phyloP scores from a whole-genome alignment of 2,888 invertebrate species.

The Odiellus spinosus region DNA sequence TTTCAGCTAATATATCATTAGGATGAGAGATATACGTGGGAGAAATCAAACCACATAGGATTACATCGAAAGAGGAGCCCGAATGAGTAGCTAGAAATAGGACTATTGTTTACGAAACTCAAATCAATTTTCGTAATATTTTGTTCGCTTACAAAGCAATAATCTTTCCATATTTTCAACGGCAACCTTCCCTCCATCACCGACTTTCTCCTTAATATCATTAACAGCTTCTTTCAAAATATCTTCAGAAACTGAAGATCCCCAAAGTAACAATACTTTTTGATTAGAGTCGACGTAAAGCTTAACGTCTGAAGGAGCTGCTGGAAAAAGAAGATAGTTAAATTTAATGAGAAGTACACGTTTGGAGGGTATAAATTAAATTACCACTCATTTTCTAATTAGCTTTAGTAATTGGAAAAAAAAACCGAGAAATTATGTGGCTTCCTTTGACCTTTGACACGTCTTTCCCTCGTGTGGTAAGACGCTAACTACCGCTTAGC shows the following conservation, averaged over 20 bases:
- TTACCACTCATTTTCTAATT: neutral
- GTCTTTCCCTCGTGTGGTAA: too few species aligned
- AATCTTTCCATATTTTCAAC: constrained; percentile 45
- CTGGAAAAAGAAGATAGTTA: too few species aligned
- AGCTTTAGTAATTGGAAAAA: too few species aligned
- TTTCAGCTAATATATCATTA: constrained; percentile 36
- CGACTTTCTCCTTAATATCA: constrained; percentile 34
- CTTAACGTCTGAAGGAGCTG: constrained; percentile 1
- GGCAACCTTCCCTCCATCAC: constrained; percentile 33
- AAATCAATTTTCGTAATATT: constrained; percentile 1
- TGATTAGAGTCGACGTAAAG: constrained; percentile 23
- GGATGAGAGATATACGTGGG: constrained; percentile 35
- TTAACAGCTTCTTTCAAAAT: constrained; percentile 37
- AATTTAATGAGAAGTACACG: neutral
- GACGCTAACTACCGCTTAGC: too few species aligned
- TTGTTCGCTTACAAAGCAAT: constrained; percentile 37
- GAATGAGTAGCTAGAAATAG: constrained; percentile 37
- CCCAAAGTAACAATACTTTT: constrained; percentile 43
- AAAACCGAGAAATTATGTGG: too few species aligned
- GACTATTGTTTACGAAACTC: too few species aligned
- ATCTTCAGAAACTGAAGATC: constrained; percentile 34
- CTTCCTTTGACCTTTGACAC: too few species aligned
- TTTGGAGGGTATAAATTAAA: neutral
- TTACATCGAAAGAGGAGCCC: constrained; percentile 43
- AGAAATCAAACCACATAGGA: constrained; percentile 39